phyloP scores from a whole-genome alignment of 2,888 invertebrate species.

The Callosobruchus maculatus region DNA sequence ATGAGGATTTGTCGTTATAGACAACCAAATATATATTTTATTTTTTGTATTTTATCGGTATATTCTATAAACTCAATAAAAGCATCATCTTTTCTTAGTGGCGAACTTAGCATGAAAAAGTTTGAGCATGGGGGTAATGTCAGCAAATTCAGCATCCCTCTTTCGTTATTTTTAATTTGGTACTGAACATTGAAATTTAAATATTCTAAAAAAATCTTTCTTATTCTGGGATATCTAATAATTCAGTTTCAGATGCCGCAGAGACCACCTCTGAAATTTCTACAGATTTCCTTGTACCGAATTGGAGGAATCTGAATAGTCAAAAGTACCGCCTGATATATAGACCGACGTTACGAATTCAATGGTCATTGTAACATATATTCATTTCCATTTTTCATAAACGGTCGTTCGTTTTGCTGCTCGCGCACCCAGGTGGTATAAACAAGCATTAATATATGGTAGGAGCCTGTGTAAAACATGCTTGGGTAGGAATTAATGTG shows the following conservation, averaged over 20 bases:
- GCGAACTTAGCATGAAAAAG: too few species aligned
- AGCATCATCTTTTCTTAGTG: too few species aligned
- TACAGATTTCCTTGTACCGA: neutral
- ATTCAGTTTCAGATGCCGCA: neutral
- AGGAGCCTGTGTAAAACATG: neutral
- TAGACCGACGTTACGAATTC: neutral
- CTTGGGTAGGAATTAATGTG: neutral
- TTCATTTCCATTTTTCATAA: neutral
- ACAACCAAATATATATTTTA: too few species aligned
- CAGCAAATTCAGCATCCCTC: too few species aligned
- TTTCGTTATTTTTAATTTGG: too few species aligned
- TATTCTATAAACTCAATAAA: too few species aligned
- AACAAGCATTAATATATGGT: neutral
- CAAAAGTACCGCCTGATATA: neutral
- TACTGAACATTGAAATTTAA: too few species aligned
- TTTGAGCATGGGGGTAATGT: too few species aligned
- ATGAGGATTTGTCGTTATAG: too few species aligned
- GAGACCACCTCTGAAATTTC: neutral
- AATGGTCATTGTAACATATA: neutral
- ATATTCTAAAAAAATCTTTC: too few species aligned
- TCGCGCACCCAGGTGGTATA: neutral
- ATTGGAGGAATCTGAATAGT: neutral
- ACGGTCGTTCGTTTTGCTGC: neutral
- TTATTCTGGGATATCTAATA: too few species aligned
- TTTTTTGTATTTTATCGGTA: too few species aligned